Base-by-base conservation (phyloP, 1,140 invertebrate genomes). In the Sinonovacula constricta region DNA sequence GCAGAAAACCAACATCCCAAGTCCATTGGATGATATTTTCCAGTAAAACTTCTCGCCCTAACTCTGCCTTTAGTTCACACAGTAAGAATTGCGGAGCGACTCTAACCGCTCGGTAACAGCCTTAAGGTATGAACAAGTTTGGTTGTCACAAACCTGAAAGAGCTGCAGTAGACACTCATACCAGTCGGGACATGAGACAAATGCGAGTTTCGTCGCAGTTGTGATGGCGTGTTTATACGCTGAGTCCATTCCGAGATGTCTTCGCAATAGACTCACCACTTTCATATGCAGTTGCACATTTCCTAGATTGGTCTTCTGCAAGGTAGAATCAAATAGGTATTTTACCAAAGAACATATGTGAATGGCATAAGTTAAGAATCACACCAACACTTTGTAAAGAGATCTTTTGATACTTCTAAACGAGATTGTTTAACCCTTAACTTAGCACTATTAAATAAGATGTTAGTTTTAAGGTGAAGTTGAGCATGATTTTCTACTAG, bases 161-260 rank as follows among this genome's bases (percentile, higher is more conserved):
- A 96, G 92, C 80, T 95, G 92, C 71, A 92, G 92, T 3, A 97
- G 84, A 36, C 92, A 92, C 83, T 96, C 94, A 91, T 97, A 97
- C 96, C 96, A 98, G 5, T 92, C 89, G 49, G 93, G n/a, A 22
- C 70, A 81, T 15, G 70, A 51, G 1, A 93, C 77, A 88, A 93
- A 92, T 88, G 93, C 86, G 80, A 88, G 84, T 26, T 87, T 87
- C 87, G 91, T 92, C 87, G 97, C 95, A 31, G 94, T 92, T 79
- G 94, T 92, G 57, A 93, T 92, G 1, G 94, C 94, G 88, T 96
- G 94, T 34, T 94, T 93, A 89, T 95, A 97, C 12, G 96, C 97
- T 83, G 96, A 94, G 56, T 94, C 93, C 0, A 94, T 86, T 85
- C 94, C 93, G 66, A 94, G 93, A 10, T 93, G 93, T 22, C 94